Percentiles rank a stretch among this genome's conserved stretches.
These are phyloP conservation scores for Drosophila ficusphila DNA, from an alignment of 1,140 invertebrate species.

Conservation along the genomic window DNA sequence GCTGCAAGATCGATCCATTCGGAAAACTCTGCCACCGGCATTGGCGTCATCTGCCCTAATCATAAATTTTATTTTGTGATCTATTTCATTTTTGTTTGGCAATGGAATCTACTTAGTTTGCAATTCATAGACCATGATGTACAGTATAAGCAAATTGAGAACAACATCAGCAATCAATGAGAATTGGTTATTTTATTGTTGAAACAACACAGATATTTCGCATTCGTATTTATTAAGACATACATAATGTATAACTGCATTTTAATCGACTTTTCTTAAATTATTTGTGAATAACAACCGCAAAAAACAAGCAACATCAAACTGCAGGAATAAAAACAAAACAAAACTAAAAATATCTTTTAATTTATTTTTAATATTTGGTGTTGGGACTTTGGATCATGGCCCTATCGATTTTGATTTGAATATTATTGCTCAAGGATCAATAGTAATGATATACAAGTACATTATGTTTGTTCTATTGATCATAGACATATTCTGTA, in stretches of 20 bases:
- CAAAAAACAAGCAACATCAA: conserved; percentile 48
- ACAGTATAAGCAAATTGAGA: conserved; percentile 53
- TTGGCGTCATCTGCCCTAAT: conserved; percentile 76
- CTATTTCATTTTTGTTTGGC: conserved; percentile 52
- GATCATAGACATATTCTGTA: too few species aligned
- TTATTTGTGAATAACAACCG: conserved; percentile 60
- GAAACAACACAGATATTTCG: conserved; percentile 43
- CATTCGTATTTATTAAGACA: conserved; percentile 68
- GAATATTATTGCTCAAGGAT: too few species aligned
- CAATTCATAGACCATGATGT: conserved; percentile 72
- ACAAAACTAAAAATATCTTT: not conserved
- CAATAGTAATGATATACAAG: too few species aligned
- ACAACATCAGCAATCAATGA: conserved; percentile 27
- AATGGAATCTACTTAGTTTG: conserved; percentile 65
- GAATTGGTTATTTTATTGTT: conserved; percentile 64
- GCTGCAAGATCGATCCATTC: conserved; percentile 22
- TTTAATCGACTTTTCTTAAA: conserved; percentile 47
- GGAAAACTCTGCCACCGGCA: conserved; percentile 7
- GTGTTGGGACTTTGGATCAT: too few species aligned
- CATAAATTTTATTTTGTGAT: conserved; percentile 70
- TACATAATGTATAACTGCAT: conserved; percentile 72
- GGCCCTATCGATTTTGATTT: too few species aligned
- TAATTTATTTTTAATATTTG: not conserved
- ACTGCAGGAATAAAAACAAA: conserved; percentile 66
- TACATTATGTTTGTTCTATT: too few species aligned